Evolutionary conservation across 2,888 invertebrate genomes (phyloP).

Genomic region (Diarsia brunnea): DNA sequence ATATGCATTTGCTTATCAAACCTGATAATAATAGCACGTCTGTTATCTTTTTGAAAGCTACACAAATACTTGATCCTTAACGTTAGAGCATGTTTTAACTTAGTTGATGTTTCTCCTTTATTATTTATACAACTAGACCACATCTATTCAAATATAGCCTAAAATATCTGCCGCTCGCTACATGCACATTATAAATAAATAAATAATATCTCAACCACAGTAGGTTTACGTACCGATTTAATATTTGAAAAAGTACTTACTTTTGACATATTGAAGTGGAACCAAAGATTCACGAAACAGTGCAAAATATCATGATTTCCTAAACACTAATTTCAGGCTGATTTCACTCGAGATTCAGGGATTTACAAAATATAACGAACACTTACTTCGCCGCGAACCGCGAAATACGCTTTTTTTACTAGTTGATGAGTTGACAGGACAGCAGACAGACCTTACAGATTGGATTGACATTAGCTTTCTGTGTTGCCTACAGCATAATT

Average conservation of each 20-base stretch:
- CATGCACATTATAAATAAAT: neutral
- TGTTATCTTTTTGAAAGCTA: neutral
- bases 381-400: constrained; percentile 41
- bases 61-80: neutral
- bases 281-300: constrained; percentile 24
- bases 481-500: neutral
- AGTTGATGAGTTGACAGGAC: no score
- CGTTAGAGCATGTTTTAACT: neutral
- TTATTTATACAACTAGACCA: neutral
- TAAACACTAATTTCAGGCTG: neutral
- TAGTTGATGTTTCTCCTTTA: neutral
- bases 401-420: constrained; percentile 7
- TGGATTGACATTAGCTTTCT: neutral
- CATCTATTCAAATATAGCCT: neutral
- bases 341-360: constrained; percentile 15
- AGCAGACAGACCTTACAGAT: no score
- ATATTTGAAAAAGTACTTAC: constrained; percentile 42
- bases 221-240: neutral
- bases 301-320: constrained; percentile 37
- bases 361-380: constrained; percentile 35
- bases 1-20: neutral
- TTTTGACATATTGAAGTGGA: constrained; percentile 45
- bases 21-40: neutral
- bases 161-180: neutral
- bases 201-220: neutral